phyloP scores from a whole-genome alignment of 2,113 vertebrate species.

The Choloepus hoffmanni region DNA sequence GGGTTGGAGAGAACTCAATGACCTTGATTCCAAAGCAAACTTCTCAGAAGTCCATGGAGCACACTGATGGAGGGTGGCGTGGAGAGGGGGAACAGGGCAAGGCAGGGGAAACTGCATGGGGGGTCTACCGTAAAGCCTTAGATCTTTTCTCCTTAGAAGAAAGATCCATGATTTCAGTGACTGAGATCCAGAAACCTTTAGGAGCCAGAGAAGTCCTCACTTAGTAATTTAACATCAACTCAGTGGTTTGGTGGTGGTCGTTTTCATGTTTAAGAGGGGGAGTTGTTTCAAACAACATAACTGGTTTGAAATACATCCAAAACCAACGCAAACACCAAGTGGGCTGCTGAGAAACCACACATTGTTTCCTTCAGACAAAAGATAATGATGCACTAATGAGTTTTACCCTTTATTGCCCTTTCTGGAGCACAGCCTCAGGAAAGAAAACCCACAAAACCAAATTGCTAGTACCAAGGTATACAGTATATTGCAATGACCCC shows the following conservation, averaged over 20 bases:
- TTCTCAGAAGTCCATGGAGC: constrained; percentile 58
- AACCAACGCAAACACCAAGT: constrained; percentile 76
- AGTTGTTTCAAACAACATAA: constrained; percentile 74
- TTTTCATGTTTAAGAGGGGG: constrained; percentile 70
- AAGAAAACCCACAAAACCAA: constrained; percentile 77
- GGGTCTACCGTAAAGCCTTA: constrained; percentile 69
- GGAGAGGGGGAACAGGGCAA: neutral
- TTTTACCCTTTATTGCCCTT: constrained; percentile 78
- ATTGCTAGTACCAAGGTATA: constrained; percentile 70
- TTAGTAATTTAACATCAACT: constrained; percentile 80
- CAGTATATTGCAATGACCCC: constrained; percentile 76
- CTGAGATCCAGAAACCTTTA: constrained; percentile 73
- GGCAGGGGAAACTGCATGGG: constrained; percentile 61
- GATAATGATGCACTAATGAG: constrained; percentile 81
- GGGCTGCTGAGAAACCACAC: constrained; percentile 78
- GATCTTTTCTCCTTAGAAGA: constrained; percentile 69
- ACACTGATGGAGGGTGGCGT: neutral
- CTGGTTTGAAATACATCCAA: constrained; percentile 78
- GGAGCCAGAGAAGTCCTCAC: constrained; percentile 77
- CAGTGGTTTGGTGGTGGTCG: constrained; percentile 71
- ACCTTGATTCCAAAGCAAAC: constrained; percentile 54
- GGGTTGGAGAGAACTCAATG: neutral
- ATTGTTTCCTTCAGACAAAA: constrained; percentile 82
- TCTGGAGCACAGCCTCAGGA: constrained; percentile 73
- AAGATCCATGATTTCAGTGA: constrained; percentile 71